A percentile compares a stretch with the other conserved stretches of the same genome.
Evolutionary conservation across 2,797 vertebrate genomes (phyloP).

Genomic region (Trematomus bernacchii): DNA sequence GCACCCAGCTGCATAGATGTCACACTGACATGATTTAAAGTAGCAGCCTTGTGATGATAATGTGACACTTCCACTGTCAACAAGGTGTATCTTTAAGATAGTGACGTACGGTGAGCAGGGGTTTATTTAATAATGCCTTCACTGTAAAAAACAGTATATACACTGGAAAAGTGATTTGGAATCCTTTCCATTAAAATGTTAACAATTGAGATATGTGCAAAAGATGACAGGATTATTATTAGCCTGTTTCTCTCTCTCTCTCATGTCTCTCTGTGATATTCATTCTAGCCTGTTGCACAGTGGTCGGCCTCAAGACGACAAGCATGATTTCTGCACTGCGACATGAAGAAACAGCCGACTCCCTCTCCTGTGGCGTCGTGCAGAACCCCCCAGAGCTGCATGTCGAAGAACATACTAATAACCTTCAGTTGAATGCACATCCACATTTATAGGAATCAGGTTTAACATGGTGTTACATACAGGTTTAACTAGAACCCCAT

Average conservation of each 20-base stretch:
- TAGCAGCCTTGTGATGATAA: background rate
- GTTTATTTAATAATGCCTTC: background rate
- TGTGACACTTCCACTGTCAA: background rate
- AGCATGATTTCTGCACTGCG: conserved; percentile 73
- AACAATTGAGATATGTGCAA: background rate
- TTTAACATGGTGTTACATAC: background rate
- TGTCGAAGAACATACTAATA: background rate
- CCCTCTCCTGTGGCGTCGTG: conserved; percentile 52
- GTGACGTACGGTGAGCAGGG: background rate
- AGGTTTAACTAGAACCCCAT: background rate
- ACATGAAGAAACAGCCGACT: conserved; percentile 59
- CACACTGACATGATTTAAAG: conserved; percentile 20
- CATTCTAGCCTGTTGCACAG: conserved; percentile 57
- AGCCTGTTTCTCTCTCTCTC: background rate
- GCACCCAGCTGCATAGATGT: too few relatives aligned
- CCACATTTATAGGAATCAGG: background rate
- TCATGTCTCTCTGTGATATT: background rate
- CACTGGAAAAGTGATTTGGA: background rate
- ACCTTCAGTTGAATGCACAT: background rate
- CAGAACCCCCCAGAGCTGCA: conserved; percentile 2
- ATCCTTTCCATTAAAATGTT: conserved; percentile 1
- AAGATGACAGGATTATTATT: background rate
- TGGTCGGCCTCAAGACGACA: conserved; percentile 7
- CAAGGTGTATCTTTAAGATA: conserved; percentile 5
- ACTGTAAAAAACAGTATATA: too few relatives aligned